Conservation (phyloP, 2,113 vertebrate genomes). For the Corythaeola cristata region DNA sequence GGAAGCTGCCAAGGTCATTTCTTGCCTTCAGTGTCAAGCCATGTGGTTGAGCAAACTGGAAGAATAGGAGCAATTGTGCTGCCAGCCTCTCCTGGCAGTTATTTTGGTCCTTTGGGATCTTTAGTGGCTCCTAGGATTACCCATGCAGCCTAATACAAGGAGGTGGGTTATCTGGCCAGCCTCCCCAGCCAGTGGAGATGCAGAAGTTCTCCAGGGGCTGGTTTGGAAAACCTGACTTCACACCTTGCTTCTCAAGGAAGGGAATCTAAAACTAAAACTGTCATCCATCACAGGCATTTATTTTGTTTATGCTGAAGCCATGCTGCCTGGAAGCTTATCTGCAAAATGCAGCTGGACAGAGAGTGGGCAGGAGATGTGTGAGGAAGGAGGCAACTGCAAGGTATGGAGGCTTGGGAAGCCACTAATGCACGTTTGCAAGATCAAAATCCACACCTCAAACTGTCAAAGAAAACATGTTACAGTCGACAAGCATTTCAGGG, state of each 20-base stretch:
- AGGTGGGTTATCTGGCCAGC: not conserved
- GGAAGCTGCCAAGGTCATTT: not conserved
- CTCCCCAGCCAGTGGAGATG: not conserved
- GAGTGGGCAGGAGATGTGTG: not conserved
- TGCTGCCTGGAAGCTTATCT: not conserved
- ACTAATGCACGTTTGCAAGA: not conserved
- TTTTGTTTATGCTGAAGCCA: not conserved
- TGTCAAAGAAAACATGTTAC: not conserved
- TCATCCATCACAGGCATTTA: not conserved
- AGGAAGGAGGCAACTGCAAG: not conserved
- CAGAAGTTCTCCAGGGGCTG: not conserved
- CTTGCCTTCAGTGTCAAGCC: not conserved
- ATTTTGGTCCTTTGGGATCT: not conserved
- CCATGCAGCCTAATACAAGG: not conserved
- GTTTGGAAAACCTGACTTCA: not conserved
- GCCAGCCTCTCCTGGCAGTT: not conserved
- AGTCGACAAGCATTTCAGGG: not conserved
- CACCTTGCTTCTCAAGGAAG: not conserved
- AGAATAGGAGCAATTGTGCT: not conserved
- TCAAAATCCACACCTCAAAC: not conserved
- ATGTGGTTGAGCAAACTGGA: not conserved
- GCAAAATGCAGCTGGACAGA: not conserved
- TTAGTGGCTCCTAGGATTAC: not conserved
- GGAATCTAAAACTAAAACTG: not conserved
- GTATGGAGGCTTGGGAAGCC: not conserved